Percentiles rank a stretch among this genome's conserved stretches.
Evolutionary conservation across 2,113 vertebrate genomes (phyloP).

Genomic region (Oncorhynchus kisutch): DNA sequence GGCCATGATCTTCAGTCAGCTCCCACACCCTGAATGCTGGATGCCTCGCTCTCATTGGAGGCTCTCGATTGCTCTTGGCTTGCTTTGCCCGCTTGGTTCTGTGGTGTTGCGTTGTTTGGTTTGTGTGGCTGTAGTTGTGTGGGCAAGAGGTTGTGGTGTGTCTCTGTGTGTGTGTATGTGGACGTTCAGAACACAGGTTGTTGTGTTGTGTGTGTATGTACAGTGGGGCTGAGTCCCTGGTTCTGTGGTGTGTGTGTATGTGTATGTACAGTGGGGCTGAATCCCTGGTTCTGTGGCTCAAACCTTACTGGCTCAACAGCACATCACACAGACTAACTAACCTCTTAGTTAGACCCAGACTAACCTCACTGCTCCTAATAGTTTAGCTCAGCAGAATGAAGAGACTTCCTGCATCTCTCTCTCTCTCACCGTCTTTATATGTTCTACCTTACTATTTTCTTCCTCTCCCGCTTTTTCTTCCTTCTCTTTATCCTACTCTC

Average conservation of each 20-base stretch:
- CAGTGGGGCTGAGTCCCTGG: conserved; percentile 23
- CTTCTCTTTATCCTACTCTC: conserved; percentile 28
- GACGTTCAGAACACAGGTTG: conserved; percentile 31
- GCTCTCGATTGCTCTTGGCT: conserved; percentile 73
- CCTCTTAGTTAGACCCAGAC: neutral
- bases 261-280: conserved; percentile 24
- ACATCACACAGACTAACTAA: conserved; percentile 39
- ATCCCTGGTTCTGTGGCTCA: conserved; percentile 60
- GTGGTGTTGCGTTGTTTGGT: conserved; percentile 34
- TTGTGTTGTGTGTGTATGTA: conserved; percentile 26
- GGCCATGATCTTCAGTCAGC: conserved; percentile 77
- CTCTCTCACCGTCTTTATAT: conserved; percentile 2
- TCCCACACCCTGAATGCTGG: conserved; percentile 72
- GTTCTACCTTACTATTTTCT: neutral
- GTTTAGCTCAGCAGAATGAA: neutral
- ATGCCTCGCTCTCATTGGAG: conserved; percentile 74
- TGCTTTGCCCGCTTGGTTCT: conserved; percentile 69
- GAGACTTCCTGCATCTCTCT: neutral
- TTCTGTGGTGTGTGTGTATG: conserved; percentile 35
- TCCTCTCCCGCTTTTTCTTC: neutral
- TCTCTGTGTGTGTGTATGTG: conserved; percentile 45
- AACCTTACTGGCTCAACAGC: conserved; percentile 47
- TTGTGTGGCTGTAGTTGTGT: conserved; percentile 53
- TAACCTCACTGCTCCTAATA: neutral
- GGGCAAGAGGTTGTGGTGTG: conserved; percentile 46